A percentile compares a stretch with the other conserved stretches of the same genome.
Evolutionary conservation across 1,140 invertebrate genomes (phyloP).

Genomic region (Chelonus insularis): DNA sequence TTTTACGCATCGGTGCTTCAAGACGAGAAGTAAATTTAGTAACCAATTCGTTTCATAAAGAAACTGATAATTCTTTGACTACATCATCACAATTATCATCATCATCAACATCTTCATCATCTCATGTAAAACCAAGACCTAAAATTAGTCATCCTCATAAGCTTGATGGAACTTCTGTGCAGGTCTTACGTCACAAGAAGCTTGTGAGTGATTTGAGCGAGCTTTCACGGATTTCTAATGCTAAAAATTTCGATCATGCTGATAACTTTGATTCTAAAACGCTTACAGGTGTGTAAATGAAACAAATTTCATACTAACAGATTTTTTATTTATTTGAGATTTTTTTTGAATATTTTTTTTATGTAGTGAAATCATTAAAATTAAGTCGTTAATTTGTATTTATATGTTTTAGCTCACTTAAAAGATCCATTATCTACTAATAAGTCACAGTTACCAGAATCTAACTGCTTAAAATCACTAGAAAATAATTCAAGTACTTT

Average conservation of each 20-base stretch:
- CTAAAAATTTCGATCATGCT: neutral
- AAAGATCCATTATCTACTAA: no score
- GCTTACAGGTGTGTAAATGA: neutral
- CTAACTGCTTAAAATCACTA: no score
- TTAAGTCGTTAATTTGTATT: no score
- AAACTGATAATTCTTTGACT: slow-evolving; percentile 11
- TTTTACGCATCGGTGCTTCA: slow-evolving; percentile 76
- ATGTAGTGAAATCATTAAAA: no score
- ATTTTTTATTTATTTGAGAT: no score
- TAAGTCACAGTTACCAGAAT: no score
- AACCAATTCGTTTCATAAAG: slow-evolving; percentile 44
- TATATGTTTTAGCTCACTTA: no score
- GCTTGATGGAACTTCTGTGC: slow-evolving; percentile 76
- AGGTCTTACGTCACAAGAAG: slow-evolving; percentile 71
- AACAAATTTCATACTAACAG: no score
- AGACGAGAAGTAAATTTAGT: slow-evolving; percentile 67
- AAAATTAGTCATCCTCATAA: slow-evolving; percentile 89
- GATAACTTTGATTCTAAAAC: neutral
- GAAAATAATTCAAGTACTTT: no score
- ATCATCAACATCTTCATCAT: slow-evolving; percentile 46
- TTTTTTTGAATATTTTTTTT: no score
- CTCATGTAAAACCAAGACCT: slow-evolving; percentile 68
- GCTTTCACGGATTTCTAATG: slow-evolving; percentile 34
- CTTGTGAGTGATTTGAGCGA: slow-evolving; percentile 55
- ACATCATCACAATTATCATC: neutral